Conservation (phyloP, 1,140 invertebrate species). For the Hestina assimilis region DNA sequence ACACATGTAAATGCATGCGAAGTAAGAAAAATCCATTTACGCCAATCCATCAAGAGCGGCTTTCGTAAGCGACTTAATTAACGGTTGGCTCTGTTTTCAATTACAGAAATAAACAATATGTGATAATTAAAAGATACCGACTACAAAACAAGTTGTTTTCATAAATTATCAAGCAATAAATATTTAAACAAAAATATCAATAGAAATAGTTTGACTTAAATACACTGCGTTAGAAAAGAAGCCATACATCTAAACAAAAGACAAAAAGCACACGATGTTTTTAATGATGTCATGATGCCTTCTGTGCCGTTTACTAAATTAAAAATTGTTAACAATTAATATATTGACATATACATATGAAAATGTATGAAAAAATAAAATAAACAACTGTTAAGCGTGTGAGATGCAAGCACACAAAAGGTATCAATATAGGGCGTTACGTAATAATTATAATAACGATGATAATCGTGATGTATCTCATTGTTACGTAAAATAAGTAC, state of each 20-base stretch:
- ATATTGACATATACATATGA: too few species aligned
- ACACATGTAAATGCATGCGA: conserved; percentile 55
- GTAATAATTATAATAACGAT: conserved; percentile 47
- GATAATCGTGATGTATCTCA: conserved; percentile 34
- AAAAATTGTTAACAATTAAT: too few species aligned
- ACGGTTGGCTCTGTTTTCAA: conserved; percentile 55
- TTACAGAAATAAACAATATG: conserved; percentile 62
- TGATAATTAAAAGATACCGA: conserved; percentile 39
- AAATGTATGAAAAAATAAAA: too few species aligned
- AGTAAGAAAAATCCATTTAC: conserved; percentile 52
- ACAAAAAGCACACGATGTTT: too few species aligned
- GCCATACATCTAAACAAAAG: too few species aligned
- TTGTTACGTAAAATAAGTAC: conserved; percentile 39
- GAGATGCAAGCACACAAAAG: conserved; percentile 33
- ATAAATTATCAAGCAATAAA: too few species aligned
- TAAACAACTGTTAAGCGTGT: too few species aligned
- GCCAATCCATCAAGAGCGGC: conserved; percentile 58
- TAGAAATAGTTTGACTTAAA: too few species aligned
- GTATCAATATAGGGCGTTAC: conserved; percentile 53
- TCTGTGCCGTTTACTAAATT: too few species aligned
- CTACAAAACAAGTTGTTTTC: conserved; percentile 6
- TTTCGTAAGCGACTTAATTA: conserved; percentile 63
- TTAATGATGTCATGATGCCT: too few species aligned
- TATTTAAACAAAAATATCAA: too few species aligned
- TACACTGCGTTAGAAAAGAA: too few species aligned